These are phyloP conservation scores for Nycticorax nycticorax DNA, from an alignment of 2,113 vertebrate species.

Conservation along the genomic window DNA sequence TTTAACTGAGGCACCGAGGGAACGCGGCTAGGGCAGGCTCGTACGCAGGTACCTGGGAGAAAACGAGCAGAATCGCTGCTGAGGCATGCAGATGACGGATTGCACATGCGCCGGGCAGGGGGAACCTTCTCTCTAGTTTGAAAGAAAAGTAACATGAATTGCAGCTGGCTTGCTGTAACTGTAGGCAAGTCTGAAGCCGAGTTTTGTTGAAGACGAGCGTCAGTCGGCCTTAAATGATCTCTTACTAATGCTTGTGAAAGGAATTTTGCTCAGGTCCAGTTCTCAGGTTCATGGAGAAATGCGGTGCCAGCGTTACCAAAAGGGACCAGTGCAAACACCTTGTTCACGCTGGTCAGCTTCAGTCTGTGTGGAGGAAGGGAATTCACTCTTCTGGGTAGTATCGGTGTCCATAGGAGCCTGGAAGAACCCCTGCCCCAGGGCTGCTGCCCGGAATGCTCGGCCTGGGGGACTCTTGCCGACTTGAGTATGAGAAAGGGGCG, in stretches of 20 bases:
- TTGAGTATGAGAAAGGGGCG: background rate
- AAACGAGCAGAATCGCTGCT: background rate
- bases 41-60: background rate
- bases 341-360: background rate
- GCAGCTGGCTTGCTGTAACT: background rate
- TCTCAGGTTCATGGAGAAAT: background rate
- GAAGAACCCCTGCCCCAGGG: background rate
- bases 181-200: background rate
- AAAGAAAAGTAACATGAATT: background rate
- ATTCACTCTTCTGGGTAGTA: background rate
- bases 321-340: background rate
- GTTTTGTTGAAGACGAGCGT: background rate
- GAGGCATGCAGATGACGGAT: background rate
- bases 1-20: background rate
- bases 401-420: background rate
- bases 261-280: background rate
- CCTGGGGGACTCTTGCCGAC: background rate
- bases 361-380: background rate
- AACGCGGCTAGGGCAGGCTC: background rate
- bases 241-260: background rate
- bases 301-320: background rate
- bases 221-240: background rate
- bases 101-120: background rate
- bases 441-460: accelerated
- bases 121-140: background rate